These are phyloP conservation scores for Coremacera marginata DNA, from an alignment of 2,888 invertebrate species.

Conservation along the genomic window DNA sequence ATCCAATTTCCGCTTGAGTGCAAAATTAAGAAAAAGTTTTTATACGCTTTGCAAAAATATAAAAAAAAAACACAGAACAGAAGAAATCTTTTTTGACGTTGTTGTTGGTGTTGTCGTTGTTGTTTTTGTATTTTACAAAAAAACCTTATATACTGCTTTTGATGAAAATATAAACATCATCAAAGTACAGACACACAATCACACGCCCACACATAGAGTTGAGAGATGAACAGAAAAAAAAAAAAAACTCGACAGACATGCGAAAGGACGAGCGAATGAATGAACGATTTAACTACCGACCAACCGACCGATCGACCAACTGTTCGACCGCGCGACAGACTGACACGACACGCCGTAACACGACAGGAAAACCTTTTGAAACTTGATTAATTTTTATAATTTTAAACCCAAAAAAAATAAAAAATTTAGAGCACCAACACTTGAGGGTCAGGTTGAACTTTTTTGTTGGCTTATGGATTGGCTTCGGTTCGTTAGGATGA, in stretches of 20 bases:
- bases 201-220: background rate
- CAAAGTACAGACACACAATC: background rate
- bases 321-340: background rate
- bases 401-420: constrained; percentile 50
- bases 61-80: no score
- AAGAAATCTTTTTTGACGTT: background rate
- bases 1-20: constrained; percentile 34
- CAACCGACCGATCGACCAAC: background rate
- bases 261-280: background rate
- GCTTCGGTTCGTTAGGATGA: background rate
- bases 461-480: background rate
- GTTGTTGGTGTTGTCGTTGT: background rate
- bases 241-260: background rate
- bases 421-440: background rate
- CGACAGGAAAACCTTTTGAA: constrained; percentile 51
- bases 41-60: background rate
- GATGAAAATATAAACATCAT: background rate
- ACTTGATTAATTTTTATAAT: constrained; percentile 63
- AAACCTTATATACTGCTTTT: constrained; percentile 7
- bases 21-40: background rate
- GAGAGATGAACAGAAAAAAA: background rate
- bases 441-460: background rate
- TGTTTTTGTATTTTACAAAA: constrained; percentile 25
- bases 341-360: background rate
- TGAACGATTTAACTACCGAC: no score